phyloP scores from a whole-genome alignment of 1,140 invertebrate species.

The Zaprionus kolodkinae region DNA sequence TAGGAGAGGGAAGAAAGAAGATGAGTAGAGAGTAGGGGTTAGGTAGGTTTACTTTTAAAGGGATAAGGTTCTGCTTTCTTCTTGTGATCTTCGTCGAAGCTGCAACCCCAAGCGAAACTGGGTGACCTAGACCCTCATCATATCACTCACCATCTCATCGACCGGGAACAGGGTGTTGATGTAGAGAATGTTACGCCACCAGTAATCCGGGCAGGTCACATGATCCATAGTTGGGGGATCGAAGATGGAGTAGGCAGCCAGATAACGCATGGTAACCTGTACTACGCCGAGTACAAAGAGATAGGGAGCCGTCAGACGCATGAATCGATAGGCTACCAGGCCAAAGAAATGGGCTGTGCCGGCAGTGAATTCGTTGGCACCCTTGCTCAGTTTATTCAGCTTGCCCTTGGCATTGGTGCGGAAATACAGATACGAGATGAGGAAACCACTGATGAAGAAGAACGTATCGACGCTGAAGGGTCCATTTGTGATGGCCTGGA shows the following conservation, averaged over 20 bases:
- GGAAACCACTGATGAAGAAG: slow-evolving; percentile 92
- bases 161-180: slow-evolving; percentile 93
- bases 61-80: no score
- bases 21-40: neutral
- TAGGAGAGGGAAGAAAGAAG: neutral
- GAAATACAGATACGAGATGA: slow-evolving; percentile 94
- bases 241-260: slow-evolving; percentile 91
- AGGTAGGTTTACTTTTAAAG: neutral
- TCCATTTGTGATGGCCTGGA: slow-evolving; percentile 93
- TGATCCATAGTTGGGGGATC: slow-evolving; percentile 92
- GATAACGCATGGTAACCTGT: slow-evolving; percentile 92
- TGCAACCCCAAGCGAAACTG: neutral
- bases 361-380: slow-evolving; percentile 88
- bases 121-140: no score
- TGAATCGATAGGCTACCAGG: slow-evolving; percentile 91
- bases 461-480: slow-evolving; percentile 96
- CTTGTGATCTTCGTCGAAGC: neutral
- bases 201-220: slow-evolving; percentile 92
- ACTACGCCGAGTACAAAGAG: slow-evolving; percentile 92
- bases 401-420: slow-evolving; percentile 92
- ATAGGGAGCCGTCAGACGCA: slow-evolving; percentile 93
- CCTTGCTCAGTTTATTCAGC: slow-evolving; percentile 89
- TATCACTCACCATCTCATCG: slow-evolving; percentile 91
- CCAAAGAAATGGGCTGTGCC: slow-evolving; percentile 91
- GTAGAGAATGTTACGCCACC: slow-evolving; percentile 94